Conservation (phyloP, 2,113 vertebrate species). For the Chaetodon auriga region DNA sequence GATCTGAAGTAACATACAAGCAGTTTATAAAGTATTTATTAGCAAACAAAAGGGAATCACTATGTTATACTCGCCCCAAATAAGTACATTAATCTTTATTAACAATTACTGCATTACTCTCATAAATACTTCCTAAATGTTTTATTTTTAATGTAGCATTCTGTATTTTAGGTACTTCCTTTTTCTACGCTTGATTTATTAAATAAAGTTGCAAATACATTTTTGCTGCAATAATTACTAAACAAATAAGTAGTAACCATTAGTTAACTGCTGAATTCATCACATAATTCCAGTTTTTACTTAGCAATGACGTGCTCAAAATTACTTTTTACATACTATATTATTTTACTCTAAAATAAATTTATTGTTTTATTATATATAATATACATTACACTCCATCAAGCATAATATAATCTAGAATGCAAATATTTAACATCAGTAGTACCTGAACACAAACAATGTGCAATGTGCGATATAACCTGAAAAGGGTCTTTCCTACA, state of each 20-base stretch:
- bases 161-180: not conserved
- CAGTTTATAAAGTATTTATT: not conserved
- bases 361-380: not conserved
- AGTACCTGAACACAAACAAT: constrained; percentile 7
- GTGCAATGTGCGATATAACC: constrained; percentile 26
- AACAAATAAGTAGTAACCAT: not conserved
- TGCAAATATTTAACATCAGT: constrained; percentile 42
- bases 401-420: constrained; percentile 9
- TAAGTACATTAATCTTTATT: not conserved
- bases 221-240: not conserved
- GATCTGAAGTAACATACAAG: not conserved
- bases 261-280: not conserved
- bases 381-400: constrained; percentile 1
- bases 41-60: not conserved
- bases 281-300: not conserved
- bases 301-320: not conserved
- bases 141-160: not conserved
- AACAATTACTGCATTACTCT: not conserved
- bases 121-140: not conserved
- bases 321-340: constrained; percentile 5
- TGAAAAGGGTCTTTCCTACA: constrained; percentile 16
- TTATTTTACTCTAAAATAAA: constrained; percentile 18
- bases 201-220: not conserved
- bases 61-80: not conserved
- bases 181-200: constrained; percentile 2